Evolutionary conservation across 2,113 vertebrate genomes (phyloP).

Genomic region (Catharus fuscescens): DNA sequence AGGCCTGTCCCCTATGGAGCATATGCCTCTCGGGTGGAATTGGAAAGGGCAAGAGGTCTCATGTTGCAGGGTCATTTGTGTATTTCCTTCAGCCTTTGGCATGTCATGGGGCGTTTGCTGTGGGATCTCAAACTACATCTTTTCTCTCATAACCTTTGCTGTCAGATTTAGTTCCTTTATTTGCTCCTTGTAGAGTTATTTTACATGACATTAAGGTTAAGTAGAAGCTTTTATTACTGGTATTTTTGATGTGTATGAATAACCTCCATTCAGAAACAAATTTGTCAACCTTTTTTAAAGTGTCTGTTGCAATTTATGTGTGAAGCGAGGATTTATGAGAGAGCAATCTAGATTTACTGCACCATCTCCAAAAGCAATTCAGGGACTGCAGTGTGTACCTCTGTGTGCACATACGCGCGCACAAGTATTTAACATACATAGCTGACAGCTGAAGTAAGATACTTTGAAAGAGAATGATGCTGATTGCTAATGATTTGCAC

Average conservation of each 20-base stretch:
- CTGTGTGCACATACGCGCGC: not conserved
- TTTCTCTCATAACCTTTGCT: conserved; percentile 81
- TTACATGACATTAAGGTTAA: conserved; percentile 74
- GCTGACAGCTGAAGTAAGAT: conserved; percentile 17
- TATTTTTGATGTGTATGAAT: conserved; percentile 68
- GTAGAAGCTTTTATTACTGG: conserved; percentile 74
- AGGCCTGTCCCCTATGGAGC: conserved; percentile 75
- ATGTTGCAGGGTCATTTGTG: conserved; percentile 81
- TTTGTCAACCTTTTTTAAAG: conserved; percentile 70
- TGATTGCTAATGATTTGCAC: conserved; percentile 31
- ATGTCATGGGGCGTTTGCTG: conserved; percentile 66
- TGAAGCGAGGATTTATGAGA: not conserved
- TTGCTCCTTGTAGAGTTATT: conserved; percentile 72
- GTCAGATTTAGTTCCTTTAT: conserved; percentile 79
- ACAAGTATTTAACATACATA: not conserved
- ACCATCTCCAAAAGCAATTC: conserved; percentile 17
- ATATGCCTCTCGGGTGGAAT: conserved; percentile 82
- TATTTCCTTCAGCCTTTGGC: conserved; percentile 69
- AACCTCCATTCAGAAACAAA: conserved; percentile 74
- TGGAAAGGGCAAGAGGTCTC: conserved; percentile 84
- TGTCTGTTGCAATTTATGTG: conserved; percentile 68
- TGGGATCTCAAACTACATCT: conserved; percentile 76
- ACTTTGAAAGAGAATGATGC: not conserved
- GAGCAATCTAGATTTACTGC: conserved; percentile 22
- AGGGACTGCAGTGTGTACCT: not conserved